Percentiles rank a stretch among this genome's conserved stretches.
Evolutionary conservation across 2,797 vertebrate species (phyloP).

Genomic region (Parauchenoglanis punctatus): DNA sequence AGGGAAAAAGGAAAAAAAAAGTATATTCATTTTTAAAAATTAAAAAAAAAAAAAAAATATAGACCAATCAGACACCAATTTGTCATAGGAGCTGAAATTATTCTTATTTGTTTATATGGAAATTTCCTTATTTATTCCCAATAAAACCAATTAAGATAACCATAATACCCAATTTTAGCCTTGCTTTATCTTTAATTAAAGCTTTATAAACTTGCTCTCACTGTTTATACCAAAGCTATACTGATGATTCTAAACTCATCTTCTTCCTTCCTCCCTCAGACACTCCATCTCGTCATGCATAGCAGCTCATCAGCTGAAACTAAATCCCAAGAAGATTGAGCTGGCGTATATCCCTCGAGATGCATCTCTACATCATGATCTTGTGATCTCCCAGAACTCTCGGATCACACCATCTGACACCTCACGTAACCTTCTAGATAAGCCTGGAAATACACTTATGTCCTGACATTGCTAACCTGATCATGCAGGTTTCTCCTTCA

Average conservation of each 20-base stretch:
- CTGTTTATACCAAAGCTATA: not conserved
- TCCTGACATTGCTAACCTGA: not conserved
- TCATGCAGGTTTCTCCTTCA: not conserved
- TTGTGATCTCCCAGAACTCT: too few species aligned
- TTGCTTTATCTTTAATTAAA: not conserved
- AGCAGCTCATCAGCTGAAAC: not conserved
- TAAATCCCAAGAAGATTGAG: not conserved
- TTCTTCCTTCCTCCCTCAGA: not conserved
- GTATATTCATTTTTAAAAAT: not conserved
- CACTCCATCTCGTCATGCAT: not conserved
- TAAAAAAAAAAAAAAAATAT: too few species aligned
- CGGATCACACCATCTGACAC: not conserved
- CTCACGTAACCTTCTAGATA: not conserved
- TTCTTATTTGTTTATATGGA: not conserved
- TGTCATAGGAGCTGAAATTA: too few species aligned
- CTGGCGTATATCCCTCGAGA: not conserved
- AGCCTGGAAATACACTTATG: not conserved
- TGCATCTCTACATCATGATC: not conserved
- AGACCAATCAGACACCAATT: not conserved
- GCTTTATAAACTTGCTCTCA: not conserved
- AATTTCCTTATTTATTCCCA: not conserved
- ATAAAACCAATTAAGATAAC: not conserved
- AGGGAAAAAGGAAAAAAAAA: not conserved
- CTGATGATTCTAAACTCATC: not conserved
- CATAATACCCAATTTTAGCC: not conserved